phyloP scores from a whole-genome alignment of 23 tunicate genomes.

The Botrylloides violaceus region DNA sequence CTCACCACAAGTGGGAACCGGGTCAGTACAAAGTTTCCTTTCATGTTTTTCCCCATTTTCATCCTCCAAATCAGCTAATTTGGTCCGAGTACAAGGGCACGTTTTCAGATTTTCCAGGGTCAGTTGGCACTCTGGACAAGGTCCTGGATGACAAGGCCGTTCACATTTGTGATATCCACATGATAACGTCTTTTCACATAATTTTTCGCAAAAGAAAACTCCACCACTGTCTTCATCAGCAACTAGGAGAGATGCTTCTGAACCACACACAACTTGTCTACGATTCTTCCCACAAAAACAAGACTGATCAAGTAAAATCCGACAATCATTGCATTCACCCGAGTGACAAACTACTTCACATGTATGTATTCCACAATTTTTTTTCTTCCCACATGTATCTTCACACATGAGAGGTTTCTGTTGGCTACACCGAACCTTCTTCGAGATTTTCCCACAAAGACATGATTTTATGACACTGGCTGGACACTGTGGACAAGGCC shows the following conservation, averaged over 20 bases:
- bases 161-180: slow-evolving; percentile 78
- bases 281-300: slow-evolving; percentile 47
- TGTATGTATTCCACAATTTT: slow-evolving; percentile 49
- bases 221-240: neutral
- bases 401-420: slow-evolving; percentile 40
- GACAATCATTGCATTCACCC: slow-evolving; percentile 54
- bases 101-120: slow-evolving; percentile 36
- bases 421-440: slow-evolving; percentile 58
- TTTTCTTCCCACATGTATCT: slow-evolving; percentile 40
- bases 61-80: slow-evolving; percentile 24
- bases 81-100: slow-evolving; percentile 76
- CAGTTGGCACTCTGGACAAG: slow-evolving; percentile 41
- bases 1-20: slow-evolving; percentile 69
- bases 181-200: slow-evolving; percentile 38
- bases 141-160: slow-evolving; percentile 54
- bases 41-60: slow-evolving; percentile 24
- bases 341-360: slow-evolving; percentile 64
- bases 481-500: slow-evolving; percentile 86
- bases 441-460: slow-evolving; percentile 46
- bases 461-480: slow-evolving; percentile 64
- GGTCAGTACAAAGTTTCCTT: slow-evolving; percentile 50
- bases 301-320: slow-evolving; percentile 25
- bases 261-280: slow-evolving; percentile 53
- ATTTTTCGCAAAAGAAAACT: slow-evolving; percentile 33
- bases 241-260: slow-evolving; percentile 23